phyloP scores from a whole-genome alignment of 2,797 vertebrate species.

The Myotis pilosus region DNA sequence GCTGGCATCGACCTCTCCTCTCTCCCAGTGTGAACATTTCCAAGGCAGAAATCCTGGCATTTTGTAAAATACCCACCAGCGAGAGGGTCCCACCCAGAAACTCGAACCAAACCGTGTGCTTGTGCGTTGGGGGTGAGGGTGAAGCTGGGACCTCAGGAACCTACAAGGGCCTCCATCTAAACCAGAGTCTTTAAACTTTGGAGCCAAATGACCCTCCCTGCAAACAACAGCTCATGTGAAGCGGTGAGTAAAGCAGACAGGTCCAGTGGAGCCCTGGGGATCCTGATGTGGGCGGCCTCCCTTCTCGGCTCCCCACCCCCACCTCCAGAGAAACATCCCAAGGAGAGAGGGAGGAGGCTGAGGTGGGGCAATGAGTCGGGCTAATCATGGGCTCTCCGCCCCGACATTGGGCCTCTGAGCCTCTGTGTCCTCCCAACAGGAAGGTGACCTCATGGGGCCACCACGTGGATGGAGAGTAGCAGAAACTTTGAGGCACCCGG shows the following conservation, averaged over 20 bases:
- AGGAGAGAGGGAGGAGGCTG: too few species aligned
- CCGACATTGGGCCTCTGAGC: not conserved
- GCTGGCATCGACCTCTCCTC: not conserved
- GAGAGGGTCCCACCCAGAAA: too few species aligned
- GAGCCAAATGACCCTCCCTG: not conserved
- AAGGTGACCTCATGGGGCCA: not conserved
- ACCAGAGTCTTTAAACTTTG: not conserved
- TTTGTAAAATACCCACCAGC: not conserved
- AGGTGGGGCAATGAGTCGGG: accelerated
- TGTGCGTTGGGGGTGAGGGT: accelerated
- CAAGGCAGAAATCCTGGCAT: not conserved
- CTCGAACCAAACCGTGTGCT: not conserved
- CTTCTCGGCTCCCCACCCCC: not conserved
- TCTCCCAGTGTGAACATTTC: not conserved
- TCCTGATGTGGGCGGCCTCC: not conserved
- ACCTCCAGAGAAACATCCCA: not conserved
- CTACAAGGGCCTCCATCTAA: not conserved
- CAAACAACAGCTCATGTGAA: not conserved
- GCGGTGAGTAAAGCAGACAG: not conserved
- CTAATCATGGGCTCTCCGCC: not conserved
- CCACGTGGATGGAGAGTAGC: not conserved
- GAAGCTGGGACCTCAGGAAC: not conserved
- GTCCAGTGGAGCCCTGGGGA: not conserved
- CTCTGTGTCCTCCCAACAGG: not conserved
- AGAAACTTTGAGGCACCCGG: not conserved